Percentiles rank a stretch among this genome's conserved stretches.
Evolutionary conservation across 2,113 vertebrate species (phyloP).

Genomic region (Panthera uncia): DNA sequence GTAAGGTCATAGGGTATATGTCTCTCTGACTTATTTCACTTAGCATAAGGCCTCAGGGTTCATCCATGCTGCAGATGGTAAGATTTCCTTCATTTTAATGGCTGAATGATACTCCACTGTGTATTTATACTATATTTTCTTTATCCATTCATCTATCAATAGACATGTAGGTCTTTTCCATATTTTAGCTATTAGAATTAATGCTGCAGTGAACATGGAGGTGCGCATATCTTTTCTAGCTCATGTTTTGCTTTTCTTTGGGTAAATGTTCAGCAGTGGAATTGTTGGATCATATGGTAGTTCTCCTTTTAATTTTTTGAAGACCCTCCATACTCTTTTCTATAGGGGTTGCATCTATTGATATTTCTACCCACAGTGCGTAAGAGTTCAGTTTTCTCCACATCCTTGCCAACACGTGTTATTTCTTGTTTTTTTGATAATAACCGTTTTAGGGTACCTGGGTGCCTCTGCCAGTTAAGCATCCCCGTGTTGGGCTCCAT

Average conservation of each 20-base stretch:
- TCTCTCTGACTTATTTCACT: background rate
- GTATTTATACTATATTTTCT: background rate
- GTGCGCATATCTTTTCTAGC: background rate
- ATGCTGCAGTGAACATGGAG: background rate
- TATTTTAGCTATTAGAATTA: background rate
- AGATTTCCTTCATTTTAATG: background rate
- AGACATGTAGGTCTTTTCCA: background rate
- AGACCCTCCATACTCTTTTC: background rate
- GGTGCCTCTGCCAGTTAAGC: too few species aligned
- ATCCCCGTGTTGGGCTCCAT: too few species aligned
- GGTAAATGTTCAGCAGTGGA: background rate
- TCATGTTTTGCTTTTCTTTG: background rate
- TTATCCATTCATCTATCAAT: background rate
- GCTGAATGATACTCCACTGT: background rate
- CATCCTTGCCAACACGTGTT: background rate
- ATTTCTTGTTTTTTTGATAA: background rate
- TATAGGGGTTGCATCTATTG: background rate
- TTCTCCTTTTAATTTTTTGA: background rate
- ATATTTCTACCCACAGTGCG: background rate
- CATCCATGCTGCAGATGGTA: background rate
- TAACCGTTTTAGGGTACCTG: background rate
- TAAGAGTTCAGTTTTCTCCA: background rate
- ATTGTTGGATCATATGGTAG: background rate
- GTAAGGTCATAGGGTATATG: background rate
- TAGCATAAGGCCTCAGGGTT: background rate